Percentiles rank a stretch among this genome's conserved stretches.
phyloP scores from a whole-genome alignment of 2,888 invertebrate species.

The Caenorhabditis panamensis region DNA sequence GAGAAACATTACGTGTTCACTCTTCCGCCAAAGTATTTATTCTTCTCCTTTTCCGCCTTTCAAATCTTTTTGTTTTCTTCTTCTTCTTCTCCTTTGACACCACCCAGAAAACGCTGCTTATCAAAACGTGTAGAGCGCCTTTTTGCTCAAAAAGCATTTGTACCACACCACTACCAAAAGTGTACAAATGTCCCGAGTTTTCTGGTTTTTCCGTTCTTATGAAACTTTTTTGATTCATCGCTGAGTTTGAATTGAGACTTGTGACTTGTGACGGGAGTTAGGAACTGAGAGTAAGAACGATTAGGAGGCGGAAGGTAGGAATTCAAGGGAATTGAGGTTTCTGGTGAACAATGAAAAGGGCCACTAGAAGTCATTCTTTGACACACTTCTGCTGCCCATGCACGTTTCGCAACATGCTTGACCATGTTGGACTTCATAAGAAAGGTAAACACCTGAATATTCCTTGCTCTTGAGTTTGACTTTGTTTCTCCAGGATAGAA shows the following conservation, averaged over 20 bases:
- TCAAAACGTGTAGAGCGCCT: constrained; percentile 52
- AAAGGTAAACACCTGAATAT: constrained; percentile 39
- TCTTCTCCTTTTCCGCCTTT: constrained; percentile 42
- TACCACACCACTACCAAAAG: constrained; percentile 31
- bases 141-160: constrained; percentile 5
- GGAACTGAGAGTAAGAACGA: constrained; percentile 35
- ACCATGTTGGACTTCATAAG: constrained; percentile 51
- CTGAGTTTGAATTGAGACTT: constrained; percentile 1
- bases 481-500: not conserved
- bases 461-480: not conserved
- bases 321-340: constrained; percentile 54
- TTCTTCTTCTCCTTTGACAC: constrained; percentile 49
- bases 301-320: constrained; percentile 47
- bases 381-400: constrained; percentile 22
- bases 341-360: constrained; percentile 45
- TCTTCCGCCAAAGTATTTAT: constrained; percentile 60
- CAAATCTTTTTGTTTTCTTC: constrained; percentile 54
- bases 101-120: constrained; percentile 51
- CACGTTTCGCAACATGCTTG: constrained; percentile 43
- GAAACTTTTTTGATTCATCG: constrained; percentile 15
- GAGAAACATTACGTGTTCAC: constrained; percentile 65
- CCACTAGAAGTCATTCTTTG: constrained; percentile 18
- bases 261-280: constrained; percentile 18
- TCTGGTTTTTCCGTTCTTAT: constrained; percentile 16
- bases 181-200: constrained; percentile 14